Evolutionary conservation across 1,140 invertebrate species (phyloP).

Genomic region (Saccostrea cuccullata): DNA sequence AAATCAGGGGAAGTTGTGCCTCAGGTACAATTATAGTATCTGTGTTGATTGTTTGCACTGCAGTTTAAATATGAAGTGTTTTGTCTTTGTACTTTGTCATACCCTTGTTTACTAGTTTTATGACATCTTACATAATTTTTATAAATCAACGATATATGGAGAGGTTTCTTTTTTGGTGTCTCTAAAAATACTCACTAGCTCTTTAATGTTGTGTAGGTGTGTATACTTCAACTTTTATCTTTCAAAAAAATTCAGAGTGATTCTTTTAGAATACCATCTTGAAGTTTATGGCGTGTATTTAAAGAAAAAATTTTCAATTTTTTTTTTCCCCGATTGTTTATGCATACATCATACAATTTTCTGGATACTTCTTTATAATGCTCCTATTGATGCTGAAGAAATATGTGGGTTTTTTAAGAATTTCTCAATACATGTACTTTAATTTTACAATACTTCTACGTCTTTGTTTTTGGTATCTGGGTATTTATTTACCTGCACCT

Average conservation of each 20-base stretch:
- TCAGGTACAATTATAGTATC: slow-evolving; percentile 15
- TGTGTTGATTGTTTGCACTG: slow-evolving; percentile 27
- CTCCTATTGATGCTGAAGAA: no score
- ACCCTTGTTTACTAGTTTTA: background rate
- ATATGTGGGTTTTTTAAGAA: no score
- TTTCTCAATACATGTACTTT: no score
- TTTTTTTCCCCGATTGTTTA: background rate
- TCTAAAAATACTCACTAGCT: background rate
- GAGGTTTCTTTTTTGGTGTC: background rate
- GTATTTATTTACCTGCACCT: no score
- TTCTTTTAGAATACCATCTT: no score
- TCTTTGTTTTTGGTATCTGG: no score
- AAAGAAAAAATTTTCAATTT: background rate
- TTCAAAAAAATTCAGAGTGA: background rate
- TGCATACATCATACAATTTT: background rate
- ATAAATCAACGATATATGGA: background rate
- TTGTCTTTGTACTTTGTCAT: background rate
- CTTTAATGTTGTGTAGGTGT: background rate
- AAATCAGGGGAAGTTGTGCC: background rate
- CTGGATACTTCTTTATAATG: no score
- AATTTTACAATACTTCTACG: no score
- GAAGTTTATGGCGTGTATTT: background rate
- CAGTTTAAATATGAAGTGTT: background rate
- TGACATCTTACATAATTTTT: background rate
- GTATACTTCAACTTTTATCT: background rate